Conservation (phyloP, 2,113 vertebrate genomes). For the Physeter macrocephalus region DNA sequence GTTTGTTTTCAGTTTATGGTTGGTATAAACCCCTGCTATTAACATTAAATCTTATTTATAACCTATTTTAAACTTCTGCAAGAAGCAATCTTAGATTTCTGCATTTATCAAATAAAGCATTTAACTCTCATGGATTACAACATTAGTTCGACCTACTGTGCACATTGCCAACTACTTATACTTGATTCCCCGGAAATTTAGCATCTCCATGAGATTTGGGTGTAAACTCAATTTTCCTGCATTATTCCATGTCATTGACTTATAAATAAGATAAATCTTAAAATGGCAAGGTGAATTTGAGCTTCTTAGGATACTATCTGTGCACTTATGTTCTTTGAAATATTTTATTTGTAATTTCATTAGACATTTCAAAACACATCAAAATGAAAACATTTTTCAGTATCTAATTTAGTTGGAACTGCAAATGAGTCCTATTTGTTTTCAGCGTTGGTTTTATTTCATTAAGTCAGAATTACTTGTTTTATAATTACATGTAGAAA, state of each 20-base stretch:
- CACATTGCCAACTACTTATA: not conserved
- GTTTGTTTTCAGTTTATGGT: not conserved
- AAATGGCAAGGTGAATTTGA: slow-evolving; percentile 14
- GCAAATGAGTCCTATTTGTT: slow-evolving; percentile 54
- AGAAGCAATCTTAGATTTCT: not conserved
- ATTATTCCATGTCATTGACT: not conserved
- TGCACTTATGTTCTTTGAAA: not conserved
- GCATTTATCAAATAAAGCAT: not conserved
- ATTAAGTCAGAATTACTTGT: slow-evolving; percentile 53
- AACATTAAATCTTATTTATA: slow-evolving; percentile 21
- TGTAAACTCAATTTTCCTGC: slow-evolving; percentile 16
- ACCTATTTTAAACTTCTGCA: not conserved
- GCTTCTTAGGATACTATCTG: not conserved
- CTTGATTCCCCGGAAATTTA: slow-evolving; percentile 13
- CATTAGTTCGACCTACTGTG: not conserved
- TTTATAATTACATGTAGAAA: slow-evolving; percentile 47
- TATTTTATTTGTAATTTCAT: slow-evolving; percentile 28
- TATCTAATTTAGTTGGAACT: slow-evolving; percentile 33
- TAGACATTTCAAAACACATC: slow-evolving; percentile 38
- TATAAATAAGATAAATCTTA: not conserved
- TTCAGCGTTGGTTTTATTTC: slow-evolving; percentile 46
- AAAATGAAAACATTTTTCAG: slow-evolving; percentile 27
- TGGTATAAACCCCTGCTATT: not conserved
- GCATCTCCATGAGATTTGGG: not conserved
- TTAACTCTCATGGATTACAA: slow-evolving; percentile 14